Conservation (phyloP, 2,113 vertebrate genomes). For the Heloderma charlesbogerti region DNA sequence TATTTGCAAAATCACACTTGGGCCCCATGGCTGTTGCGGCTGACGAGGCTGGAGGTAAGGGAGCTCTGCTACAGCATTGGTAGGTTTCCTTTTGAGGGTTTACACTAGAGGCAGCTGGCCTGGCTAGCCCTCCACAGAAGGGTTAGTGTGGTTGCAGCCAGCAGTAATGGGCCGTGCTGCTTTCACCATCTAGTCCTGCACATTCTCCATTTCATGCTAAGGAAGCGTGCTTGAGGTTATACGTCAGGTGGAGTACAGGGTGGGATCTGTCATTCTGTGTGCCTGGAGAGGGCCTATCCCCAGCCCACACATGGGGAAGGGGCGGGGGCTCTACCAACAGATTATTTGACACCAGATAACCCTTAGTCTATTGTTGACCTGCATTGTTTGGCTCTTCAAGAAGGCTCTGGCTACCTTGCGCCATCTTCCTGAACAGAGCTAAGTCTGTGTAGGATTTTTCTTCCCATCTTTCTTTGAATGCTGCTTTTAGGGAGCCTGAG, state of each 20-base stretch:
- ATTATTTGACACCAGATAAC: too few species aligned
- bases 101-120: neutral
- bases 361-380: neutral
- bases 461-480: neutral
- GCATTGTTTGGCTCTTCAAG: neutral
- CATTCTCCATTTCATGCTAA: neutral
- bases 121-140: neutral
- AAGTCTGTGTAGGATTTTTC: slow-evolving; percentile 4
- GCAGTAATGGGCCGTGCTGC: neutral
- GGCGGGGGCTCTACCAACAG: neutral
- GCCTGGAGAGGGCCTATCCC: neutral
- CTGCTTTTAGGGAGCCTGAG: slow-evolving; percentile 64
- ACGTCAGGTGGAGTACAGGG: neutral
- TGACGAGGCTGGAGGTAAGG: slow-evolving; percentile 79
- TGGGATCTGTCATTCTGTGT: too few species aligned
- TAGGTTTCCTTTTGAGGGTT: neutral
- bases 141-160: neutral
- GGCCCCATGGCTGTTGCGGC: slow-evolving; percentile 67
- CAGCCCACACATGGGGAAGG: neutral
- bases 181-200: neutral
- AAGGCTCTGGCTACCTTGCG: neutral
- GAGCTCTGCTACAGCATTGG: rapidly evolving
- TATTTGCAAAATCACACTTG: slow-evolving; percentile 78
- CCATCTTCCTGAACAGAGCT: neutral
- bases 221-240: neutral